Percentiles rank a stretch among this genome's conserved stretches.
phyloP scores from a whole-genome alignment of 1,140 invertebrate species.

The Drosophila rhopaloa region DNA sequence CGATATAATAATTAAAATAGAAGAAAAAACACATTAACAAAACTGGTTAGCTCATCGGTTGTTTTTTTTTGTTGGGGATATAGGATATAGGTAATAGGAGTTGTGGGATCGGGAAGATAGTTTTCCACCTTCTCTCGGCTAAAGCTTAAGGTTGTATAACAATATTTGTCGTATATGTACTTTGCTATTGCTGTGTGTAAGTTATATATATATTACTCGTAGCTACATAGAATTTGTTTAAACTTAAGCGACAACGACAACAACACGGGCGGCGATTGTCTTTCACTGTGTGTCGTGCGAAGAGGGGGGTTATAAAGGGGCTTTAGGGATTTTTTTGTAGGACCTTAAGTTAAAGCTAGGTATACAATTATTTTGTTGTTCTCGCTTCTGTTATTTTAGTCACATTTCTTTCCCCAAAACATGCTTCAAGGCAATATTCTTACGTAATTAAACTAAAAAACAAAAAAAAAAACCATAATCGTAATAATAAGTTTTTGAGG shows the following conservation, averaged over 20 bases:
- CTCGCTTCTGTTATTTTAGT: conserved; percentile 5
- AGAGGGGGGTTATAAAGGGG: neutral
- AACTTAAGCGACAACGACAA: conserved; percentile 53
- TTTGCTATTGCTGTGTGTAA: conserved; percentile 46
- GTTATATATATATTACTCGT: conserved; percentile 17
- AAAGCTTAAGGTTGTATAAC: conserved; percentile 55
- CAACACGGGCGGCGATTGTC: conserved; percentile 52
- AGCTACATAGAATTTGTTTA: conserved; percentile 31
- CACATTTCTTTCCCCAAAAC: conserved; percentile 7
- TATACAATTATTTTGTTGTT: conserved; percentile 36
- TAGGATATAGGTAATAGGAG: conserved; percentile 2
- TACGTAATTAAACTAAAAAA: conserved; percentile 3
- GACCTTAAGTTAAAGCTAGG: conserved; percentile 27
- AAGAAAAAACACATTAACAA: conserved; percentile 72
- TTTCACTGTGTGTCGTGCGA: conserved; percentile 32
- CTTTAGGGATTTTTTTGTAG: neutral
- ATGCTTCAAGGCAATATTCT: conserved; percentile 16
- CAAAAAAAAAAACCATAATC: conserved; percentile 20
- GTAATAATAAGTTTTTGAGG: conserved; percentile 8
- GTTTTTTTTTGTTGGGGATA: conserved; percentile 4
- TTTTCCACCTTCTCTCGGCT: conserved; percentile 16
- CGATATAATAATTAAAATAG: conserved; percentile 47
- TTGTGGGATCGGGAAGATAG: conserved; percentile 3
- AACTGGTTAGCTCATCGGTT: conserved; percentile 55
- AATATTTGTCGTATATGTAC: conserved; percentile 43